These are phyloP conservation scores for Zalophus californianus DNA, from an alignment of 2,797 vertebrate genomes.

Conservation along the genomic window DNA sequence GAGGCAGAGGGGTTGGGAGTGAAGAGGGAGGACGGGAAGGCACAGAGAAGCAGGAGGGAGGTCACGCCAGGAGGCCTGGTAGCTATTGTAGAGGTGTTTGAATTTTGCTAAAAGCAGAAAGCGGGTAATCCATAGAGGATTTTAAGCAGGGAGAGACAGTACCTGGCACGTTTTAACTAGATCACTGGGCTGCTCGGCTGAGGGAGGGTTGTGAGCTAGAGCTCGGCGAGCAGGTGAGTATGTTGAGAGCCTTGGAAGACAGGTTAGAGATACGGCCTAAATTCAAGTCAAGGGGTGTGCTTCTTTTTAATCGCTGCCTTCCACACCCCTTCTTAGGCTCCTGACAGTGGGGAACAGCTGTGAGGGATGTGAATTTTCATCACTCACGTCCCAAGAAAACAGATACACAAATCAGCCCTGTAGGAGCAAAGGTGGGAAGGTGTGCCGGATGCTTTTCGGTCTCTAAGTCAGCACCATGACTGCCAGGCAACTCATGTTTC, in stretches of 20 bases:
- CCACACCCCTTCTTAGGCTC: accelerated
- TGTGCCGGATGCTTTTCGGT: accelerated
- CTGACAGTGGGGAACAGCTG: not conserved
- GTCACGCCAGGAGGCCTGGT: accelerated
- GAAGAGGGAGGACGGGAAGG: accelerated
- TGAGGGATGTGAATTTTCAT: not conserved
- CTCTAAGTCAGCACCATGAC: not conserved
- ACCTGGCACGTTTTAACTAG: not conserved
- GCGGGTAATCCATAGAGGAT: accelerated
- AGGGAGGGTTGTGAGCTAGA: accelerated
- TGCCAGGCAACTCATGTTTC: accelerated
- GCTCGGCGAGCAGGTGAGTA: accelerated
- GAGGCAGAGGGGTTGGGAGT: accelerated
- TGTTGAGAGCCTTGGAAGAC: not conserved
- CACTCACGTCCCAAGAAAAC: not conserved
- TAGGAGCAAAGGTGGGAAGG: not conserved
- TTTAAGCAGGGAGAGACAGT: not conserved
- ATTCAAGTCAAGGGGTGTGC: accelerated
- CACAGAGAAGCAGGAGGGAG: accelerated
- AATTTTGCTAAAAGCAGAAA: not conserved
- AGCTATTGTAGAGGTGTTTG: accelerated
- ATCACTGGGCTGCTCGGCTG: accelerated
- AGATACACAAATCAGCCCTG: not conserved
- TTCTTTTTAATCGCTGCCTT: not conserved
- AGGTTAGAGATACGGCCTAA: accelerated